Evolutionary conservation across 35 echinoderm and acorn worm species (phyloP).

Genomic region (Strongylocentrotus purpuratus): DNA sequence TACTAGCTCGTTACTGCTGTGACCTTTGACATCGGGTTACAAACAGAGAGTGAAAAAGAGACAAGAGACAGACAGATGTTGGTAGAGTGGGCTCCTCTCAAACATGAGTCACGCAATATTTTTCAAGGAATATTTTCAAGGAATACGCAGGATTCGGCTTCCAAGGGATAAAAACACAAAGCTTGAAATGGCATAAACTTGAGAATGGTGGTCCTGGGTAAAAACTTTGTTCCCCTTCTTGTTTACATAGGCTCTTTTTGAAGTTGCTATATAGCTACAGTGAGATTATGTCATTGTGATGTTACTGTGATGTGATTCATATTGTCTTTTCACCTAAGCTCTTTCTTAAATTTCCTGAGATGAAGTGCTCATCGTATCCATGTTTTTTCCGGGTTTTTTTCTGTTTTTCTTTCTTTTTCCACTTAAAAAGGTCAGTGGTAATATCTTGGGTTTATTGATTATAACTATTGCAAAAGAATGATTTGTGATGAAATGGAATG

Average conservation of each 20-base stretch:
- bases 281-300: no score
- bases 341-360: no score
- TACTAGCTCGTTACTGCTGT: neutral
- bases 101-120: neutral
- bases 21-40: neutral
- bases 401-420: no score
- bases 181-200: neutral
- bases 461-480: neutral
- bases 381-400: no score
- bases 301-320: no score
- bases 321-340: no score
- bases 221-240: no score
- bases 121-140: neutral
- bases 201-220: no score
- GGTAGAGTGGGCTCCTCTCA: neutral
- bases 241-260: no score
- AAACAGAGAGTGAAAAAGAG: neutral
- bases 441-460: neutral
- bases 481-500: no score
- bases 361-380: no score
- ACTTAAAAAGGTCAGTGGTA: neutral
- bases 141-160: neutral
- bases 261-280: no score
- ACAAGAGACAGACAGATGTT: conserved; percentile 16
- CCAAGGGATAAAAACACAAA: neutral